Percentiles rank a stretch among this genome's conserved stretches.
phyloP scores from a whole-genome alignment of 2,113 vertebrate species.

The Phyllostomus hastatus region DNA sequence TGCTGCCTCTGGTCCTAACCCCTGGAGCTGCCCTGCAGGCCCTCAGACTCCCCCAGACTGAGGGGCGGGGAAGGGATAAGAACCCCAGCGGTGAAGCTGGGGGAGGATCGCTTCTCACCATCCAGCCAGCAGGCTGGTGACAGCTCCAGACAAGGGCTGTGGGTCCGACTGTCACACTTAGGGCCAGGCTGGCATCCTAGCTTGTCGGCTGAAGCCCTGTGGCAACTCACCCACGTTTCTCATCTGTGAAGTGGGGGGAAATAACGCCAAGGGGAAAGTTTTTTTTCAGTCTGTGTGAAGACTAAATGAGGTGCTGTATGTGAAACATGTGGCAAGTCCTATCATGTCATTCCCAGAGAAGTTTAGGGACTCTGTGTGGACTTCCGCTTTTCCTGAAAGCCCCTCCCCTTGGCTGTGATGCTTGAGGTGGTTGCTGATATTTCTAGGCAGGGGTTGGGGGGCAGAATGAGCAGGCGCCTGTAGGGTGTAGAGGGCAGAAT shows the following conservation, averaged over 20 bases:
- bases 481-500: neutral
- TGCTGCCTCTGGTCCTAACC: neutral
- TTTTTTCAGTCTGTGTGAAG: neutral
- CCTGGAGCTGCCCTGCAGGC: neutral
- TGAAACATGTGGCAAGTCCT: neutral
- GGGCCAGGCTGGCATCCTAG: too few species aligned
- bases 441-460: neutral
- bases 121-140: neutral
- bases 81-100: neutral
- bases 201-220: neutral
- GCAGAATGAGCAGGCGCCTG: too few species aligned
- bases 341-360: neutral
- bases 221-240: neutral
- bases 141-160: neutral
- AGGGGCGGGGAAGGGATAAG: neutral
- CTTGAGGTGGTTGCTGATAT: neutral
- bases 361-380: neutral
- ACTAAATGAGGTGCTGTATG: too few species aligned
- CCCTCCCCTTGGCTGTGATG: neutral
- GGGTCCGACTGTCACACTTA: neutral
- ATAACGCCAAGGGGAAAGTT: neutral
- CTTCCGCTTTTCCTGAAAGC: neutral
- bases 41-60: neutral
- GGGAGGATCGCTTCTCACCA: neutral
- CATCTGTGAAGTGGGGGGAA: neutral